Conservation (phyloP, 2,888 invertebrate species). For the Athripsodes cinereus region DNA sequence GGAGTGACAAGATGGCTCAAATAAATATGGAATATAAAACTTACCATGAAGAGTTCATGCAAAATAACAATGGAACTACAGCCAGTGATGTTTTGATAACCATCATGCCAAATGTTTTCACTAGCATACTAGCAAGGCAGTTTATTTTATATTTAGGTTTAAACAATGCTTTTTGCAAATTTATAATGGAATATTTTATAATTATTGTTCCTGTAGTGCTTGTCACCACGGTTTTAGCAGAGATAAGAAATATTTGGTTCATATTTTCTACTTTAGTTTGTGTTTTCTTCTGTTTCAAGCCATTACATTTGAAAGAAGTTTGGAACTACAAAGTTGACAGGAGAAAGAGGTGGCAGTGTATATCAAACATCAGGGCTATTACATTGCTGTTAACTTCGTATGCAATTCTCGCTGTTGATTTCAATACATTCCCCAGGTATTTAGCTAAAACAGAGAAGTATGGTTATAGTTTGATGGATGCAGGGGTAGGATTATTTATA, state of each 20-base stretch:
- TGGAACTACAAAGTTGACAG: conserved; percentile 23
- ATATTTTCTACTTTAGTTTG: conserved; percentile 26
- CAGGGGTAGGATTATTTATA: conserved; percentile 87
- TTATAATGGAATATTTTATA: conserved; percentile 50
- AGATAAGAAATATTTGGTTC: conserved; percentile 25
- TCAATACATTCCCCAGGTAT: conserved; percentile 73
- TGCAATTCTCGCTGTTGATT: conserved; percentile 93
- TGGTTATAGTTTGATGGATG: conserved; percentile 91
- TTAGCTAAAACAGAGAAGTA: conserved; percentile 83
- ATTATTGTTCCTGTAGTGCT: conserved; percentile 52
- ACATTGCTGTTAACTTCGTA: conserved; percentile 69
- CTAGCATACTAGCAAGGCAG: conserved; percentile 28
- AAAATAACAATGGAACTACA: conserved; percentile 50
- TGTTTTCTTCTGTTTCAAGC: conserved; percentile 10
- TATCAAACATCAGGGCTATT: conserved; percentile 65
- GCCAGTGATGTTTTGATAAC: conserved; percentile 44
- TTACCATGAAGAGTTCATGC: conserved; percentile 49
- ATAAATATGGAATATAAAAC: conserved; percentile 38
- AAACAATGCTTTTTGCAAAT: conserved; percentile 25
- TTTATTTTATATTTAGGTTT: conserved; percentile 18
- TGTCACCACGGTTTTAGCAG: conserved; percentile 49
- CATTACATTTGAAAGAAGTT: conserved; percentile 10
- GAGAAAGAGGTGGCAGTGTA: conserved; percentile 36
- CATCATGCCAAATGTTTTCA: conserved; percentile 23
- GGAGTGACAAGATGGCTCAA: no score